Percentiles rank a stretch among this genome's conserved stretches.
These are phyloP conservation scores for Merops nubicus DNA, from an alignment of 2,113 vertebrate species.

Conservation along the genomic window DNA sequence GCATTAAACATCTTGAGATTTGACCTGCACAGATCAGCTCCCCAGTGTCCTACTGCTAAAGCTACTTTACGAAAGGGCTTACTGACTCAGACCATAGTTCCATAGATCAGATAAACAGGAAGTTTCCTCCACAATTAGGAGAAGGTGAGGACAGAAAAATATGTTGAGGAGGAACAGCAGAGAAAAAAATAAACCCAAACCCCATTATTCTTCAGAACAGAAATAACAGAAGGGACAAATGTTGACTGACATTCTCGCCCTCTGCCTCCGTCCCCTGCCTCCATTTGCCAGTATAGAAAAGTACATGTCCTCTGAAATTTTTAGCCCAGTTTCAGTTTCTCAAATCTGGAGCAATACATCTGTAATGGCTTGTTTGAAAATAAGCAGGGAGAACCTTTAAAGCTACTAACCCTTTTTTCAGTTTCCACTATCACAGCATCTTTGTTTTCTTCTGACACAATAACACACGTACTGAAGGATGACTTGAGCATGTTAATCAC, in stretches of 20 bases:
- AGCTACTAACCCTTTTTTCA: conserved; percentile 83
- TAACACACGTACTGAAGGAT: conserved; percentile 90
- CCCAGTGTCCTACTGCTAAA: not conserved
- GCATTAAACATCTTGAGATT: fast-evolving
- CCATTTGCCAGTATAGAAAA: not conserved
- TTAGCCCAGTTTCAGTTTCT: not conserved
- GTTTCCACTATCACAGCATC: conserved; percentile 89
- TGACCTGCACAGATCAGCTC: not conserved
- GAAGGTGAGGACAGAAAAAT: not conserved
- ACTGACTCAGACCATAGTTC: not conserved
- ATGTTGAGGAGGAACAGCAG: not conserved
- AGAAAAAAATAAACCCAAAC: not conserved
- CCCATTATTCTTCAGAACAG: not conserved
- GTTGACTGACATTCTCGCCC: not conserved
- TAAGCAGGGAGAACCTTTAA: not conserved
- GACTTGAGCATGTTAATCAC: conserved; percentile 96
- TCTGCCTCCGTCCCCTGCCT: not conserved
- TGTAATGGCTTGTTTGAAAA: not conserved
- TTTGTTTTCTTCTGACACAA: conserved; percentile 94
- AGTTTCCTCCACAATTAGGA: not conserved
- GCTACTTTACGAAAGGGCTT: not conserved
- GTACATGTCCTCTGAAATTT: not conserved
- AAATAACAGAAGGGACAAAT: not conserved
- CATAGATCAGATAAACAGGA: not conserved
- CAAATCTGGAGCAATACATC: not conserved